Evolutionary conservation across 2,888 invertebrate genomes (phyloP).

Genomic region (Anodontia alba): DNA sequence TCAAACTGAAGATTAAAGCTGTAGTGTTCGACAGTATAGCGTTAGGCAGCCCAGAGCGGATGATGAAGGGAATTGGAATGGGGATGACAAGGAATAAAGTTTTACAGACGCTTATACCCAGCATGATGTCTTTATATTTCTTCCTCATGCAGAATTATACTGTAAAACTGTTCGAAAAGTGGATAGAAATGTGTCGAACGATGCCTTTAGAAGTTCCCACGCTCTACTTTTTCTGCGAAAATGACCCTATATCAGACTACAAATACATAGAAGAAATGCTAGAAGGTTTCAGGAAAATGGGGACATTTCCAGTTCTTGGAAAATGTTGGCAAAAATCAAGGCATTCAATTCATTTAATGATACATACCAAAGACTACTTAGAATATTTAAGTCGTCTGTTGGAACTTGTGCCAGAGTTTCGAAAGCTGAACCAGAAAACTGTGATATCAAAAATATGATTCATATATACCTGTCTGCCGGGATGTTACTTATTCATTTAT

Average conservation of each 20-base stretch:
- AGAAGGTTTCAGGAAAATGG: constrained; percentile 54
- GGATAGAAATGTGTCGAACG: constrained; percentile 59
- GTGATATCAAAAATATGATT: constrained; percentile 24
- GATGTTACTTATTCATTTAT: no score
- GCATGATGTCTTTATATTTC: constrained; percentile 68
- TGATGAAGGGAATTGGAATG: constrained; percentile 67
- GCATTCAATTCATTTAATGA: constrained; percentile 63
- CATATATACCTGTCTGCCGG: no score
- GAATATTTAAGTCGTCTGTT: constrained; percentile 40
- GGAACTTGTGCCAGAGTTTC: constrained; percentile 30
- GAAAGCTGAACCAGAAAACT: background rate
- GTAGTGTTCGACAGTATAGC: constrained; percentile 77
- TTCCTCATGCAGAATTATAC: constrained; percentile 65
- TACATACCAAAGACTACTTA: constrained; percentile 58
- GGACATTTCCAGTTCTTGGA: constrained; percentile 44
- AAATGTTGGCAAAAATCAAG: constrained; percentile 65
- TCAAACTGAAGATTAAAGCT: constrained; percentile 57
- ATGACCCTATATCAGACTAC: constrained; percentile 75
- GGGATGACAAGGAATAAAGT: constrained; percentile 53
- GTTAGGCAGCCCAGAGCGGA: constrained; percentile 69
- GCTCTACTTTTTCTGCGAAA: constrained; percentile 63
- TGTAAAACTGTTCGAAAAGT: constrained; percentile 68
- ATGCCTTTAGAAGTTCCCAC: constrained; percentile 67
- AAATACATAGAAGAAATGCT: constrained; percentile 56
- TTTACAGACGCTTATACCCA: constrained; percentile 55